phyloP scores from a whole-genome alignment of 1,140 invertebrate genomes.

The Tachypleus tridentatus region DNA sequence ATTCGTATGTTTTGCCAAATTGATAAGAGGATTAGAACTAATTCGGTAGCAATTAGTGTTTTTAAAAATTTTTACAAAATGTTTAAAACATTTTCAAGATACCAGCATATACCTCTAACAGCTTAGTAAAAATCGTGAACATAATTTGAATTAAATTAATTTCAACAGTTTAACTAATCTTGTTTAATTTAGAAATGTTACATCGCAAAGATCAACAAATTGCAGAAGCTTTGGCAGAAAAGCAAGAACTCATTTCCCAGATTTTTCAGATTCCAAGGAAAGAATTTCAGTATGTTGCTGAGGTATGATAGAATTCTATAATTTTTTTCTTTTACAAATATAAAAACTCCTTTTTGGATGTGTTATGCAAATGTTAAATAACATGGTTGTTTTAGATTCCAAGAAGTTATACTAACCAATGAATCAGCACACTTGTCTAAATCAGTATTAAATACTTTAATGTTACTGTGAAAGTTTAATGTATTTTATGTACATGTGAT shows the following conservation, averaged over 20 bases:
- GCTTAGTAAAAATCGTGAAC: background rate
- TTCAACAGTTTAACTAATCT: conserved; percentile 6
- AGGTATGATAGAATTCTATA: too few species aligned
- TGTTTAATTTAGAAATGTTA: conserved; percentile 48
- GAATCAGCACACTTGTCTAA: background rate
- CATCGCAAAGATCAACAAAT: too few species aligned
- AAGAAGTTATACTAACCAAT: background rate
- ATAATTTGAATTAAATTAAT: background rate
- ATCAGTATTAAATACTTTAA: background rate
- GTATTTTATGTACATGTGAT: background rate
- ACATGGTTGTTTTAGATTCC: background rate
- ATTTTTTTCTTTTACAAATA: too few species aligned
- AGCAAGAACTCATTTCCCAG: conserved; percentile 54
- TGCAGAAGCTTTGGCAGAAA: conserved; percentile 53
- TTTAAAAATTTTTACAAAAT: too few species aligned
- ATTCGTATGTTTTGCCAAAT: too few species aligned
- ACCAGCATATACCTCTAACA: too few species aligned
- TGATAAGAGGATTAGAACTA: too few species aligned
- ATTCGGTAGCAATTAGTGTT: too few species aligned
- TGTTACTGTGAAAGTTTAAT: background rate
- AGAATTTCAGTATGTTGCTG: too few species aligned
- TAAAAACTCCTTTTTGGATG: too few species aligned
- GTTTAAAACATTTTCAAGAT: too few species aligned
- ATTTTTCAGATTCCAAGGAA: too few species aligned
- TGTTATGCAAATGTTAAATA: background rate